Percentiles rank a stretch among this genome's conserved stretches.
phyloP scores from a whole-genome alignment of 2,797 vertebrate species.

The Buceros bicornis region DNA sequence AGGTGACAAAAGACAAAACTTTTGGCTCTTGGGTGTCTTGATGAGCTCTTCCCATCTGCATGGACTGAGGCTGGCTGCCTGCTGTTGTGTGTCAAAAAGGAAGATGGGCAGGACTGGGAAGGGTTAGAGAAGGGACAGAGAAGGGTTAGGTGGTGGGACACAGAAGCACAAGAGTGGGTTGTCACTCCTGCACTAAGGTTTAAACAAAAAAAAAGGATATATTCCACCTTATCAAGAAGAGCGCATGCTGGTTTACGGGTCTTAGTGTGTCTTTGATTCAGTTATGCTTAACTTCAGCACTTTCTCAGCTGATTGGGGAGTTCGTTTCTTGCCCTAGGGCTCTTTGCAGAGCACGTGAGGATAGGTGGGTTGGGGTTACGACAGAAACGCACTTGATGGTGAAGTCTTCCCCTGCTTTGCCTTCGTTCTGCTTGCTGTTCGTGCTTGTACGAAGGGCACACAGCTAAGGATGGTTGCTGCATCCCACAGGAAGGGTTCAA shows the following conservation, averaged over 20 bases:
- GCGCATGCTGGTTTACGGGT: not conserved
- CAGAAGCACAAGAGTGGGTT: not conserved
- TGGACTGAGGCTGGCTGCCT: not conserved
- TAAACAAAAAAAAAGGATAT: not conserved
- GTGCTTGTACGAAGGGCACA: not conserved
- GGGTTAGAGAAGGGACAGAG: not conserved
- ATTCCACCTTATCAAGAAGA: not conserved
- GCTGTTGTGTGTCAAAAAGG: not conserved
- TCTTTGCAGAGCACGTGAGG: accelerated
- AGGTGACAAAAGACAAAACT: not conserved
- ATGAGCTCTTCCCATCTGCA: accelerated
- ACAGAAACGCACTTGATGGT: not conserved
- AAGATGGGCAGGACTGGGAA: not conserved
- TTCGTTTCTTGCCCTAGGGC: not conserved
- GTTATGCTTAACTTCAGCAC: not conserved
- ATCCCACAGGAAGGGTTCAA: not conserved
- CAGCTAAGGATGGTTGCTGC: not conserved
- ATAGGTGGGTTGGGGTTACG: not conserved
- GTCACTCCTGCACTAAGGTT: not conserved
- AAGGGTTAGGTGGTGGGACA: not conserved
- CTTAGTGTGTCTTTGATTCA: accelerated
- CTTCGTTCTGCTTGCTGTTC: not conserved
- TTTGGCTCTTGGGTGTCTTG: accelerated
- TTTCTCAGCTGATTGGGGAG: not conserved
- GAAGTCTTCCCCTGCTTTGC: not conserved